phyloP scores from a whole-genome alignment of 2,113 vertebrate genomes.

The Lepus timidus region DNA sequence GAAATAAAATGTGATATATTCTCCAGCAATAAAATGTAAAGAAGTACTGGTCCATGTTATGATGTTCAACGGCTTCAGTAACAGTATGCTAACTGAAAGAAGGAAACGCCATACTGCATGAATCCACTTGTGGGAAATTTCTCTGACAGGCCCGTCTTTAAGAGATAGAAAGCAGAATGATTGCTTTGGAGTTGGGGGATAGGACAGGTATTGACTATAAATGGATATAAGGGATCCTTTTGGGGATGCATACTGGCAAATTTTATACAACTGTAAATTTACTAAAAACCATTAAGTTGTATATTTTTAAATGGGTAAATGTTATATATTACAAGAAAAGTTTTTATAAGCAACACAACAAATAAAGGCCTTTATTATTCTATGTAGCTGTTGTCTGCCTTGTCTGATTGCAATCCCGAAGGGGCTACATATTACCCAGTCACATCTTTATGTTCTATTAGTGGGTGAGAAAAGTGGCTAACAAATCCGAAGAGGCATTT shows the following conservation, averaged over 20 bases:
- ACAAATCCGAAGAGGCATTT: neutral
- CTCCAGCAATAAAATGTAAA: neutral
- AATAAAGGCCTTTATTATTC: neutral
- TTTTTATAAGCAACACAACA: neutral
- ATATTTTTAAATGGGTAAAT: neutral
- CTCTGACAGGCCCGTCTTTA: neutral
- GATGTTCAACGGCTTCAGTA: neutral
- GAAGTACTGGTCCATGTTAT: neutral
- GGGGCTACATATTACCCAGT: fast-evolving
- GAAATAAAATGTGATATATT: neutral
- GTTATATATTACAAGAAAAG: neutral
- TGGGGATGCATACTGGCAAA: neutral
- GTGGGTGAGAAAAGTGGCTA: neutral
- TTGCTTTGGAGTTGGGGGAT: neutral
- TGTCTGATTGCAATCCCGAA: neutral
- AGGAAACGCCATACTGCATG: neutral
- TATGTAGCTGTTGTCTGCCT: neutral
- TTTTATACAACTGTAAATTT: constrained; percentile 2
- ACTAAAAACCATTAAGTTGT: neutral
- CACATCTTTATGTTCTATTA: neutral
- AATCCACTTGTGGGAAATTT: constrained; percentile 1
- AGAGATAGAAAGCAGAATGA: neutral
- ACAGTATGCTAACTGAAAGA: neutral
- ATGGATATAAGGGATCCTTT: neutral
- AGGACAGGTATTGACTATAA: neutral